Conservation (phyloP, 2,888 invertebrate species). For the Philonicus albiceps region DNA sequence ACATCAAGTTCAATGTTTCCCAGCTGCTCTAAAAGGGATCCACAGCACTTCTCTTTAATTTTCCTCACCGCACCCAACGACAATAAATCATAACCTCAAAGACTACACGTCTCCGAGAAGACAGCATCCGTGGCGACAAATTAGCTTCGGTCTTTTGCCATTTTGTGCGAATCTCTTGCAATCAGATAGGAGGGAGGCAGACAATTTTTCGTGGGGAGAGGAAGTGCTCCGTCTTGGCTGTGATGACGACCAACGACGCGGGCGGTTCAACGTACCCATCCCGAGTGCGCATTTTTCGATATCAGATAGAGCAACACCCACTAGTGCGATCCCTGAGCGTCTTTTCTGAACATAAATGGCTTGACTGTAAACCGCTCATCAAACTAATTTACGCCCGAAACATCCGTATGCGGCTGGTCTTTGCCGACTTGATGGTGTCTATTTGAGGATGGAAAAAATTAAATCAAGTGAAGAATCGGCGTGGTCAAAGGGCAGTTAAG, state of each 20-base stretch:
- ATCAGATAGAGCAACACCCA: not conserved
- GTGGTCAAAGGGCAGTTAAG: not conserved
- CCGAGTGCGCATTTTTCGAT: not conserved
- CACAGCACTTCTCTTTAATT: not conserved
- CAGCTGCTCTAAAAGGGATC: not conserved
- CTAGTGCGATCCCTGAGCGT: not conserved
- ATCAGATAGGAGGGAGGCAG: not conserved
- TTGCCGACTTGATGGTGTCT: not conserved
- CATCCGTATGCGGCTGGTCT: not conserved
- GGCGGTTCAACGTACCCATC: not conserved
- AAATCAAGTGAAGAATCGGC: not conserved
- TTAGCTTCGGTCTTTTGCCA: not conserved
- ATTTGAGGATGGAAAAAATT: not conserved
- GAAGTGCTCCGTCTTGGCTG: not conserved
- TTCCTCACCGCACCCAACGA: not conserved
- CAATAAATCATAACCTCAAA: not conserved
- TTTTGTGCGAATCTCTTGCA: not conserved
- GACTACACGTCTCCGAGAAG: not conserved
- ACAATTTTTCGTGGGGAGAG: not conserved
- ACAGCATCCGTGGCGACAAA: not conserved
- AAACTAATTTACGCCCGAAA: not conserved
- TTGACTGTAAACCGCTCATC: not conserved
- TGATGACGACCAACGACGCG: not conserved
- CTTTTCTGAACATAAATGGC: not conserved
- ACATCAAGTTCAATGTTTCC: not conserved